A percentile compares a stretch with the other conserved stretches of the same genome.
These are phyloP conservation scores for Chymomyza costata DNA, from an alignment of 1,140 invertebrate genomes.

Conservation along the genomic window DNA sequence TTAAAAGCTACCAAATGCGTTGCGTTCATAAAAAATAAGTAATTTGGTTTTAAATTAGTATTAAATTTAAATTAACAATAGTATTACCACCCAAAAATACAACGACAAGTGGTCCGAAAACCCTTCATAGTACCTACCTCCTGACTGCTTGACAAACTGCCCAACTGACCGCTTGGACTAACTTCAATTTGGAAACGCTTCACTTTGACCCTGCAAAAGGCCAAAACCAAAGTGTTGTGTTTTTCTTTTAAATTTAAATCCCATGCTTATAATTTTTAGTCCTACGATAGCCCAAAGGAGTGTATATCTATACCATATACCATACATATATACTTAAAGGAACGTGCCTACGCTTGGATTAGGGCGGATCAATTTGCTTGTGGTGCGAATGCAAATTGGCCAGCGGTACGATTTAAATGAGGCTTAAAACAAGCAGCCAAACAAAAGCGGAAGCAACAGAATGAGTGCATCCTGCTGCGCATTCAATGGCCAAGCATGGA, in stretches of 20 bases:
- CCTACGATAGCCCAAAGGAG: slow-evolving; percentile 20
- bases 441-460: slow-evolving; percentile 48
- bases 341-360: slow-evolving; percentile 39
- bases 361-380: slow-evolving; percentile 71
- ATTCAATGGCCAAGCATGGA: slow-evolving; percentile 33
- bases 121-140: too few relatives aligned
- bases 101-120: too few relatives aligned
- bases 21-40: too few relatives aligned
- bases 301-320: slow-evolving; percentile 21
- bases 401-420: slow-evolving; percentile 72
- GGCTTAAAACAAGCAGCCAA: slow-evolving; percentile 50
- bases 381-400: slow-evolving; percentile 73
- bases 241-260: slow-evolving; percentile 59
- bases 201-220: slow-evolving; percentile 16
- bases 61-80: too few relatives aligned
- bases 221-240: slow-evolving; percentile 36
- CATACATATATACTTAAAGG: too few relatives aligned
- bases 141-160: too few relatives aligned
- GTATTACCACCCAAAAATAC: too few relatives aligned
- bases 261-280: slow-evolving; percentile 30
- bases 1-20: too few relatives aligned
- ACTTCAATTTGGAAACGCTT: slow-evolving; percentile 3
- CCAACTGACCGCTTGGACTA: too few relatives aligned
- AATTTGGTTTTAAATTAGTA: too few relatives aligned
- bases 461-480: slow-evolving; percentile 47